These are phyloP conservation scores for Columba livia DNA, from an alignment of 2,113 vertebrate genomes.

Conservation along the genomic window DNA sequence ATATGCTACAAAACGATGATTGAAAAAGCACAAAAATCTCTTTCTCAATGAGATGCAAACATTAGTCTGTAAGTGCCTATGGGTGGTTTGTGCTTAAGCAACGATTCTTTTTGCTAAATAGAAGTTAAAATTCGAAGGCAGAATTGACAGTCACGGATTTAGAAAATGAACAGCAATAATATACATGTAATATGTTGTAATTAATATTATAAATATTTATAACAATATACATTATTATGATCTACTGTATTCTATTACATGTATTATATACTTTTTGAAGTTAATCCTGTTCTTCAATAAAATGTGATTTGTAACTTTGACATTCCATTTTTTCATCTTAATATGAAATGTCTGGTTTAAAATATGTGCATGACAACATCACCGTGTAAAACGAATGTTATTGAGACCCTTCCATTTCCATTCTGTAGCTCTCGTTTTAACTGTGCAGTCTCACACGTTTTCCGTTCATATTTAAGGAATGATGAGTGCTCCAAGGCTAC, in stretches of 20 bases:
- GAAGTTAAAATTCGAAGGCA: background rate
- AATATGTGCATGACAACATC: background rate
- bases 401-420: background rate
- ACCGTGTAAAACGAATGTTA: background rate
- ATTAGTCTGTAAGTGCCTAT: background rate
- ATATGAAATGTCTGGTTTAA: background rate
- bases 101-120: background rate
- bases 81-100: background rate
- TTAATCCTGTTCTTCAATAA: background rate
- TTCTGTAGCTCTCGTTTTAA: background rate
- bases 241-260: background rate
- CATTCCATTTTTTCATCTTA: background rate
- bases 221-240: background rate
- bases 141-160: background rate
- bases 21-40: background rate
- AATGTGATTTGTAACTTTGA: background rate
- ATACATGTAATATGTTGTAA: background rate
- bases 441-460: background rate
- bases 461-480: background rate
- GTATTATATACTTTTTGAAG: background rate
- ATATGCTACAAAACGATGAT: background rate
- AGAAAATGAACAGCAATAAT: background rate
- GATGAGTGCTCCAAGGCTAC: background rate
- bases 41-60: background rate
- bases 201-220: background rate